Evolutionary conservation across 2,888 invertebrate species (phyloP), one percentile per base, ranked within the genome.

Genomic region (Myathropa florea): DNA sequence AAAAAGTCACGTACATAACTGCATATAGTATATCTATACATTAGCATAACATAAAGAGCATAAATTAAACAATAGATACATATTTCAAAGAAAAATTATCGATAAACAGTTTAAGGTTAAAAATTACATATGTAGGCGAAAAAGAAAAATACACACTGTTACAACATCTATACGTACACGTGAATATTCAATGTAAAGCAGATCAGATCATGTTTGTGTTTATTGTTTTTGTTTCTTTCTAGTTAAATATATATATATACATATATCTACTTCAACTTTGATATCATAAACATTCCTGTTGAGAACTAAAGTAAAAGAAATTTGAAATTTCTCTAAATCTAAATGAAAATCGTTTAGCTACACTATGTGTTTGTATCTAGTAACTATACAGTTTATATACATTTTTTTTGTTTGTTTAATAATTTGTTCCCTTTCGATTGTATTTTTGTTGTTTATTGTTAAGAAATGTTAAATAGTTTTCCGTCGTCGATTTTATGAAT

Each of bases 201-300:
- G 76, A 80, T 70, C 67, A 67, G 53, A 46, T 81, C 76, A 72
- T 77, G 63, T 82, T 84, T 70, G 61, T 83, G 65, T 80, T 84
- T 57, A 46, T 68, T 57, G 10, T 57, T 24, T 24, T 24, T 84
- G 53, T 67, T 72, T 30, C 59, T 73, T 68, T 81, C 81, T 82
- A 70, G 68, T 77, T 77, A 77, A 85, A 77, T 72, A 76, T 63
- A 81, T 81, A 75, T 72, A 70, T 36, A 83, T 39, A n/a, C n/a
- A 70, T 57, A 26, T 57, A 24, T 24, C 57, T 46, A 46, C 18
- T 46, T 46, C 46, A 70, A 71, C 64, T 70, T 76, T 72, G 33
- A 85, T 84, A 85, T 85, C 82, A 85, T 77, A 85, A 82, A 85
- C 85, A 85, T 85, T 85, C 85, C 85, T 85, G 75, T 82, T 77